Percentiles rank a stretch among this genome's conserved stretches.
These are phyloP conservation scores for Agelaius tricolor DNA, from an alignment of 2,113 vertebrate genomes.

Conservation along the genomic window DNA sequence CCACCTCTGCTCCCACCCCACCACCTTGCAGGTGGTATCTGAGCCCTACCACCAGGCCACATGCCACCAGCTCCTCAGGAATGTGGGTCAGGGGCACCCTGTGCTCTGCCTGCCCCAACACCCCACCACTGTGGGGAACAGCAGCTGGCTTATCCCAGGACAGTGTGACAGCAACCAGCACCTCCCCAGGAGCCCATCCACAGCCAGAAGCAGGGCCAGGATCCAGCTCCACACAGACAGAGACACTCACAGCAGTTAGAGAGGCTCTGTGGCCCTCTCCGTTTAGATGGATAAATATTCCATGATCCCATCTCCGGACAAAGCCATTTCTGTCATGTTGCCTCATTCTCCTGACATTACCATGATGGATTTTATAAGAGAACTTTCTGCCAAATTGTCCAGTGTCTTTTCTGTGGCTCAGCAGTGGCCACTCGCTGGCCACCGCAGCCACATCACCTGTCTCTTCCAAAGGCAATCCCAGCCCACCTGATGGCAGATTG, in stretches of 20 bases:
- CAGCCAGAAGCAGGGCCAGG: not conserved
- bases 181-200: not conserved
- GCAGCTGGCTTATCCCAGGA: not conserved
- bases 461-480: not conserved
- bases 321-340: not conserved
- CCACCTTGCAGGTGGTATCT: not conserved
- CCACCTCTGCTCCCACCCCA: not conserved
- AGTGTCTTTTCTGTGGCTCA: not conserved
- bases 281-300: not conserved
- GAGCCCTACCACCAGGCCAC: not conserved
- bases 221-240: not conserved
- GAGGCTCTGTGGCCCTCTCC: not conserved
- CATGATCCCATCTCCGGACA: not conserved
- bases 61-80: not conserved
- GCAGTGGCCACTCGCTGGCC: not conserved
- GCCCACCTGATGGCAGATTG: rapidly evolving
- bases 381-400: not conserved
- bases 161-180: not conserved
- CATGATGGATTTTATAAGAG: not conserved
- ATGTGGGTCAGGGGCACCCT: not conserved
- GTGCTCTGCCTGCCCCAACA: not conserved
- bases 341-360: not conserved
- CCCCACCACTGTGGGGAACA: not conserved
- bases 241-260: not conserved
- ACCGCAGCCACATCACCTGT: rapidly evolving